Percentiles rank a stretch among this genome's conserved stretches.
Evolutionary conservation across 2,797 vertebrate genomes (phyloP).

Genomic region (Zenarchopterus dispar): DNA sequence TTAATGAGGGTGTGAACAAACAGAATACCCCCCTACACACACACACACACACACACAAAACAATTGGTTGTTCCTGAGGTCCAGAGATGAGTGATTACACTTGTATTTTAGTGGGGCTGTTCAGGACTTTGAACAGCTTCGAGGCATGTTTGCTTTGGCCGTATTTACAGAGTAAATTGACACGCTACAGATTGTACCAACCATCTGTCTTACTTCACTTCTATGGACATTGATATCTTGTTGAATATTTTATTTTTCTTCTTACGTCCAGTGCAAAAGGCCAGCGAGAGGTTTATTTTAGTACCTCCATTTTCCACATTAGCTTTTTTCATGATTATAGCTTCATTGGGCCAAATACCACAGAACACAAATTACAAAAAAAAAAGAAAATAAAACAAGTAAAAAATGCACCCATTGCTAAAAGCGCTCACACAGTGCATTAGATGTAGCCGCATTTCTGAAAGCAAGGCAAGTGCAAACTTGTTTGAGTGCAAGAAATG

Average conservation of each 20-base stretch:
- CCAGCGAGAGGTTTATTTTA: background rate
- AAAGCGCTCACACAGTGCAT: too few relatives aligned
- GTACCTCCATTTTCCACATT: background rate
- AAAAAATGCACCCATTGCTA: too few relatives aligned
- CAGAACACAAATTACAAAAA: background rate
- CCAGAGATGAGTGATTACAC: conserved; percentile 35
- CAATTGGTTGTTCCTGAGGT: conserved; percentile 19
- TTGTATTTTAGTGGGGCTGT: conserved; percentile 38
- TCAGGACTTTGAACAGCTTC: conserved; percentile 35
- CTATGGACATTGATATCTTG: conserved; percentile 18
- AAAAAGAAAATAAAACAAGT: too few relatives aligned
- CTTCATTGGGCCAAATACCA: conserved; percentile 3
- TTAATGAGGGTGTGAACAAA: conserved; percentile 71
- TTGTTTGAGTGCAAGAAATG: conserved; percentile 65
- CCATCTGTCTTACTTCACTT: conserved; percentile 40
- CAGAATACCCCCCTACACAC: conserved; percentile 24
- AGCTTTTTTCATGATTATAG: conserved; percentile 7
- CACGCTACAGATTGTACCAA: conserved; percentile 5
- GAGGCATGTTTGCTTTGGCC: conserved; percentile 26
- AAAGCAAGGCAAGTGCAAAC: conserved; percentile 51
- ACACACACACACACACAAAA: conserved; percentile 19
- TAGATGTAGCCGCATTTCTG: conserved; percentile 35
- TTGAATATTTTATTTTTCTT: conserved; percentile 34
- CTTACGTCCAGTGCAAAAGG: background rate
- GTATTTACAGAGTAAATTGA: conserved; percentile 37